A percentile compares a stretch with the other conserved stretches of the same genome.
These are phyloP conservation scores for Thumatha senex DNA, from an alignment of 2,888 invertebrate species.

Conservation along the genomic window DNA sequence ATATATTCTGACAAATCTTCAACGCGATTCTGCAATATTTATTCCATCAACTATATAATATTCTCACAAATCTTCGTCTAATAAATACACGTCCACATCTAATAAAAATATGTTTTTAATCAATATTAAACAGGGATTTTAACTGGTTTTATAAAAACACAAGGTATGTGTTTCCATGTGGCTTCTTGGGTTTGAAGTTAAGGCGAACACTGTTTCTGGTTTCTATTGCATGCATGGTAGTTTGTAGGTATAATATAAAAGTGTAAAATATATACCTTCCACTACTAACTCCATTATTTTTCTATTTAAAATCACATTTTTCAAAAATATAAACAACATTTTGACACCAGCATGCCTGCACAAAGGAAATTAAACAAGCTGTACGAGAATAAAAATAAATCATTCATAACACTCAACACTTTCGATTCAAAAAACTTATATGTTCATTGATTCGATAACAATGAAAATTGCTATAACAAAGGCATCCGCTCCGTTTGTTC, in stretches of 20 bases:
- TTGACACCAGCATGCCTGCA: slow-evolving; percentile 48
- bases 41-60: not conserved
- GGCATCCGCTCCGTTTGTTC: slow-evolving; percentile 44
- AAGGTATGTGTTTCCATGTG: no score
- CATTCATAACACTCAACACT: slow-evolving; percentile 76
- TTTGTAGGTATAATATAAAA: no score
- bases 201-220: no score
- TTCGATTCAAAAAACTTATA: slow-evolving; percentile 65
- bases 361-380: slow-evolving; percentile 46
- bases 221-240: no score
- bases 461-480: slow-evolving; percentile 75
- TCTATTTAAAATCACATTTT: slow-evolving; percentile 42
- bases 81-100: no score
- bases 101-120: no score
- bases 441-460: slow-evolving; percentile 77
- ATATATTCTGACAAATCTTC: not conserved
- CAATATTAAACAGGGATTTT: no score
- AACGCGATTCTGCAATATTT: not conserved
- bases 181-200: no score
- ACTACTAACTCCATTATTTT: slow-evolving; percentile 4
- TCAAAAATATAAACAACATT: slow-evolving; percentile 58
- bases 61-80: not conserved
- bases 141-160: no score
- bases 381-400: slow-evolving; percentile 66
- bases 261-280: no score